These are phyloP conservation scores for Criorhina ranunculi DNA, from an alignment of 2,888 invertebrate species.

Conservation along the genomic window DNA sequence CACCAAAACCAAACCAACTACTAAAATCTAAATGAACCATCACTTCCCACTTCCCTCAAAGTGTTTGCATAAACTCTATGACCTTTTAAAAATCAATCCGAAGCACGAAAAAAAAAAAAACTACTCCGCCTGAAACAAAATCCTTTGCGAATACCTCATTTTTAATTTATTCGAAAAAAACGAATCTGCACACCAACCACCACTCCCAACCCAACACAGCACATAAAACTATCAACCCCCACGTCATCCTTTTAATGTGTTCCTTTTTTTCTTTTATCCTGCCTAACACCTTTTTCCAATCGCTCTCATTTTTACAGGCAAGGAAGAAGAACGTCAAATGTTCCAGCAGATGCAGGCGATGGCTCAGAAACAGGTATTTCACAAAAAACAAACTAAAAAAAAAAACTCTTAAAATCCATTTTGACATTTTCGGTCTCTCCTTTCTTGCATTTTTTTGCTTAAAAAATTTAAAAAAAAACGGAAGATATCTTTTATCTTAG, in stretches of 20 bases:
- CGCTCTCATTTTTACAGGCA: constrained; percentile 87
- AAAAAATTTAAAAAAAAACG: constrained; percentile 35
- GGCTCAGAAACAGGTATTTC: constrained; percentile 96
- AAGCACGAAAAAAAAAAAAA: constrained; percentile 21
- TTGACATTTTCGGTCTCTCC: constrained; percentile 72
- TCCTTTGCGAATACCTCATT: constrained; percentile 36
- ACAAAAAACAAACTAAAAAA: constrained; percentile 18
- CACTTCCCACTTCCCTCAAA: constrained; percentile 6
- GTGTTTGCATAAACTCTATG: constrained; percentile 53
- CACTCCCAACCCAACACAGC: constrained; percentile 22
- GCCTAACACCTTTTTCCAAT: constrained; percentile 68
- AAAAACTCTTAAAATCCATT: constrained; percentile 65
- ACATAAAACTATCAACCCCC: constrained; percentile 38
- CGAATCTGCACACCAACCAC: constrained; percentile 57
- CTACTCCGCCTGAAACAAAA: constrained; percentile 24
- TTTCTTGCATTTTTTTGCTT: constrained; percentile 71
- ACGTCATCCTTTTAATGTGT: constrained; percentile 41
- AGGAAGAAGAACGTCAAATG: constrained; percentile 98
- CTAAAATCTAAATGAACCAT: constrained; percentile 21
- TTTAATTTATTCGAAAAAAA: constrained; percentile 60
- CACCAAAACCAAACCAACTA: constrained; percentile 33
- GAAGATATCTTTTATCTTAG: constrained; percentile 68
- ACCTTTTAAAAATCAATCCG: constrained; percentile 50
- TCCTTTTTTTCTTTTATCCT: constrained; percentile 53
- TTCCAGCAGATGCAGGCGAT: constrained; percentile 98